Percentiles rank a stretch among this genome's conserved stretches.
phyloP scores from a whole-genome alignment of 2,113 vertebrate genomes.

The Chunga burmeisteri region DNA sequence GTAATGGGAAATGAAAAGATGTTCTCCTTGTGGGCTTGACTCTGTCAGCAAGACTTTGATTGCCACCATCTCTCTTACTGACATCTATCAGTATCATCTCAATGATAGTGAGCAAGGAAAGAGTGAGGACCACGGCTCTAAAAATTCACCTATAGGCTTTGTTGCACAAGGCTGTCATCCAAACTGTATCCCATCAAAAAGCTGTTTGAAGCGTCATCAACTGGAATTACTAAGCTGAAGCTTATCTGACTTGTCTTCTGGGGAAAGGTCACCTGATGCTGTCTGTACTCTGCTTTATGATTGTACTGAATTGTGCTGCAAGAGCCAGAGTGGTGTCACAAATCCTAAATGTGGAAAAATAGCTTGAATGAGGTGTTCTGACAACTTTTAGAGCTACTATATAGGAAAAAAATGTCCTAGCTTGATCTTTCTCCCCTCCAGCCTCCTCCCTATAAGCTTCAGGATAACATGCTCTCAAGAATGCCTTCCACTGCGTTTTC shows the following conservation, averaged over 20 bases:
- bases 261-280: too few species aligned
- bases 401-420: not conserved
- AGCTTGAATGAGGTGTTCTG: not conserved
- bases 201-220: fast-evolving
- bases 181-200: not conserved
- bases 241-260: not conserved
- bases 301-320: fast-evolving
- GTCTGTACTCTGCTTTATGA: too few species aligned
- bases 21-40: not conserved
- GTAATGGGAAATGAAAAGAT: not conserved
- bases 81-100: not conserved
- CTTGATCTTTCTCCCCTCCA: not conserved
- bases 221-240: not conserved
- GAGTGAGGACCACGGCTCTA: not conserved
- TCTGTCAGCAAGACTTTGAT: not conserved
- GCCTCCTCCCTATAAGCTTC: not conserved
- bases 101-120: not conserved
- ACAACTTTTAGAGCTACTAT: not conserved
- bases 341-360: not conserved
- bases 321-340: too few species aligned
- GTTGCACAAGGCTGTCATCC: not conserved
- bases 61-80: not conserved
- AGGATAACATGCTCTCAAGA: fast-evolving
- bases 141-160: too few species aligned
- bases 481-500: not conserved